Conservation (phyloP, 2,888 invertebrate species). For the Thera britannica region DNA sequence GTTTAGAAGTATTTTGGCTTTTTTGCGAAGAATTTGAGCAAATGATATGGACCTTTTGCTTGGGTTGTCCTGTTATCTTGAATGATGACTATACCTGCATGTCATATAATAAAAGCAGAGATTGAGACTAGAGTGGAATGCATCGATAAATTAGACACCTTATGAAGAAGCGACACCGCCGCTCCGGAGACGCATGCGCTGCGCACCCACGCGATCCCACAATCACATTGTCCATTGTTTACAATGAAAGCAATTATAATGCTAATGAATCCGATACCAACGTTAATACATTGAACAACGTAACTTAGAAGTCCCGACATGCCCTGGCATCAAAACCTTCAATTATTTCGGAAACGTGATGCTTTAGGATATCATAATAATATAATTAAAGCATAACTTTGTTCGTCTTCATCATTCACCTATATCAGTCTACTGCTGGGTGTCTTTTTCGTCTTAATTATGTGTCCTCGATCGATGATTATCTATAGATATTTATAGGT, state of each 20-base stretch:
- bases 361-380: too few relatives aligned
- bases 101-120: too few relatives aligned
- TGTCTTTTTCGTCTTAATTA: too few relatives aligned
- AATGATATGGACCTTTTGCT: not conserved
- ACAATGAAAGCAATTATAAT: constrained; percentile 41
- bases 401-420: too few relatives aligned
- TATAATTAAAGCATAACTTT: too few relatives aligned
- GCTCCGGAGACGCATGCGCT: constrained; percentile 37
- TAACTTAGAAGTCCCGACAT: not conserved
- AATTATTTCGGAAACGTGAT: too few relatives aligned
- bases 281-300: constrained; percentile 36
- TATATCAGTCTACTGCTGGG: too few relatives aligned
- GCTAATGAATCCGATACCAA: constrained; percentile 37
- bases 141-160: not conserved
- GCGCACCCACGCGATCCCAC: constrained; percentile 48
- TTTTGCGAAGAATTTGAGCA: not conserved
- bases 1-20: too few relatives aligned
- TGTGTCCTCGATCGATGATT: too few relatives aligned
- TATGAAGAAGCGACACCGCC: constrained; percentile 6
- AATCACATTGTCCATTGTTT: constrained; percentile 50
- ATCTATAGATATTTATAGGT: too few relatives aligned
- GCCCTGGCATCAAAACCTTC: too few relatives aligned
- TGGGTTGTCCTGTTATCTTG: not conserved
- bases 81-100: not conserved
- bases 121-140: not conserved